These are phyloP conservation scores for Paramacrobiotus metropolitanus DNA, from an alignment of 1,140 invertebrate species.

Conservation along the genomic window DNA sequence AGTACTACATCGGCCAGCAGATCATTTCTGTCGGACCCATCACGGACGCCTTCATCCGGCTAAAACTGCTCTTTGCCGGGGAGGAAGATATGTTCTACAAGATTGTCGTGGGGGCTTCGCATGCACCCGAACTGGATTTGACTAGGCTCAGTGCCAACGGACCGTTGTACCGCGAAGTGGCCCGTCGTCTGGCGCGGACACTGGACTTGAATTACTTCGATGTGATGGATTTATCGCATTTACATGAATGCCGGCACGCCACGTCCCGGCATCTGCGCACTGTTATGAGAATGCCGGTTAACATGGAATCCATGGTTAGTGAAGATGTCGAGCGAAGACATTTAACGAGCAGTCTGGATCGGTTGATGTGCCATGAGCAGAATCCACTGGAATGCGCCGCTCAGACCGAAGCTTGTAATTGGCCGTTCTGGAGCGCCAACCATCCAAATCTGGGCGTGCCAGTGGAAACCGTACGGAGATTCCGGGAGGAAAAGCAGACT, in stretches of 20 bases:
- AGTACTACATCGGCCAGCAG: background rate
- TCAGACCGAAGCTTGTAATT: background rate
- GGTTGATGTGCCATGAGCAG: background rate
- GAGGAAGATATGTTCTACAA: constrained; percentile 3
- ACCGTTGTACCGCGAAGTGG: background rate
- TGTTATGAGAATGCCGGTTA: background rate
- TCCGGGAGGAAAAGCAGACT: background rate
- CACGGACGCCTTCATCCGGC: background rate
- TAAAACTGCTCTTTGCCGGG: constrained; percentile 1
- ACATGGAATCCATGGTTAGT: background rate
- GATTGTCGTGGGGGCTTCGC: background rate
- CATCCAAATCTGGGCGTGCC: background rate
- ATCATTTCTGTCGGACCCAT: background rate
- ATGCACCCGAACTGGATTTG: background rate
- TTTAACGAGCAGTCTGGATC: background rate
- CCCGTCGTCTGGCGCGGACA: background rate
- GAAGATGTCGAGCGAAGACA: background rate
- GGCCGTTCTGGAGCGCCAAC: background rate
- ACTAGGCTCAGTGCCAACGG: background rate
- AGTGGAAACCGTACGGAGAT: background rate
- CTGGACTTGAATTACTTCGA: background rate
- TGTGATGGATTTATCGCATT: background rate
- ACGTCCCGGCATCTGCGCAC: background rate
- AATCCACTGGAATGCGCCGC: background rate
- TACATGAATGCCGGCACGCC: background rate